A percentile compares a stretch with the other conserved stretches of the same genome.
phyloP scores from a whole-genome alignment of 2,888 invertebrate species.

The Pammene aurita region DNA sequence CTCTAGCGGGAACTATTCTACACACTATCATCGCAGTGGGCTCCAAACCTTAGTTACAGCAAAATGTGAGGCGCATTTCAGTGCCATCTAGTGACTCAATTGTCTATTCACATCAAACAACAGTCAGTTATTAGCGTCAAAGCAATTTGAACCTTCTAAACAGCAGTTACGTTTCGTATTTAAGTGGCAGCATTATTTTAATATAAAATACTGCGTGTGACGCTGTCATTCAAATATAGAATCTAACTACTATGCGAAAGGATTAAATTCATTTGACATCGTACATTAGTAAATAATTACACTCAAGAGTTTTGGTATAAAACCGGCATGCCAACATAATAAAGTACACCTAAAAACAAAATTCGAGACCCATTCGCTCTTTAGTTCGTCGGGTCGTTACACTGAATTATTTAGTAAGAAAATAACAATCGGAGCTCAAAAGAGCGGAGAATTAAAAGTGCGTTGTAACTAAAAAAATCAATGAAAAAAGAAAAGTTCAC shows the following conservation, averaged over 20 bases:
- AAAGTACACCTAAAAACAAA: constrained; percentile 23
- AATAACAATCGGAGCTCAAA: constrained; percentile 19
- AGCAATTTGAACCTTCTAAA: too few relatives aligned
- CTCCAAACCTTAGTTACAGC: neutral
- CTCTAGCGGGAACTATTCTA: too few relatives aligned
- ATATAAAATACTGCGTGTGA: too few relatives aligned
- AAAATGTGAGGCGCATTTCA: neutral
- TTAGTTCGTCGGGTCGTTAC: constrained; percentile 1
- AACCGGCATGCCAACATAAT: constrained; percentile 27
- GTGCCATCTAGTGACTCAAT: neutral
- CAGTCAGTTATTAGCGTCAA: too few relatives aligned
- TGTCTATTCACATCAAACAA: neutral
- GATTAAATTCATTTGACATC: too few relatives aligned
- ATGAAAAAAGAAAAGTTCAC: constrained; percentile 26
- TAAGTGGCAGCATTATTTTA: too few relatives aligned
- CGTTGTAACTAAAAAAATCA: neutral
- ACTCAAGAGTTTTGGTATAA: constrained; percentile 4
- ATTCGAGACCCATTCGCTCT: constrained; percentile 3
- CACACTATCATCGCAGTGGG: too few relatives aligned
- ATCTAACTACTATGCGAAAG: too few relatives aligned
- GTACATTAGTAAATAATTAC: neutral
- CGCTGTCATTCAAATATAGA: too few relatives aligned
- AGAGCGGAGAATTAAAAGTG: constrained; percentile 26
- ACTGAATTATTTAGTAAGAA: constrained; percentile 27
- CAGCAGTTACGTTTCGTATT: too few relatives aligned